Base-by-base conservation (phyloP, 2,888 invertebrate genomes). In the Ennomos erosarius region DNA sequence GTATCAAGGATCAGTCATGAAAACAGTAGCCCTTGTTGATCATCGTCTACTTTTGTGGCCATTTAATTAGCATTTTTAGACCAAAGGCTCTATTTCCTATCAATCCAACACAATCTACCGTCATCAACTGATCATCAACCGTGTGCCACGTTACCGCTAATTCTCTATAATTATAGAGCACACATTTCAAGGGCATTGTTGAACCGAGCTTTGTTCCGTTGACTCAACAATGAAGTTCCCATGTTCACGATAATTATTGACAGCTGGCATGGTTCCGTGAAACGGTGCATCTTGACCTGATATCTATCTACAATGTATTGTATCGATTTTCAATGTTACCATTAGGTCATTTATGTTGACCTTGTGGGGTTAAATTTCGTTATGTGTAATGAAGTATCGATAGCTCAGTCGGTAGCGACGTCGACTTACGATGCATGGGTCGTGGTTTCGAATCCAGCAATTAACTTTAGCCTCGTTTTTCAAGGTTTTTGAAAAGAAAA, bases 171-270 rank as follows among this genome's bases (percentile, higher is more conserved):
- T 69, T 67, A 42, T 37, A 26, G n/a, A 59, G 53, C 52, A 58
- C 54, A 63, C 65, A 66, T 54, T 71, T 63, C 73, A 76, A 75
- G 78, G 76, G 59, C 70, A 70, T 66, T 70, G 60, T 70, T 35
- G 70, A 53, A 60, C 9, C 35, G 8, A 48, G 26, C 48, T 48
- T 39, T 11, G 26, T 48, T 39, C 26, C 26, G 6, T 26, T 26
- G 26, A 26, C 1, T 1, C 49, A 42, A 16, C 26, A 8, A 10
- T 6, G 9, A 10, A 11, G 51, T 52, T 57, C 57, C 51, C 51
- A 56, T 56, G 40, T 37, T 35, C 42, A 8, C 3, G 16, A 49
- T 55, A 56, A 56, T 60, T 60, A 26, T 51, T 39, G 48, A 12
- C 60, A 60, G 51, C 55, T 56, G 51, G n/a, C 10, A 10, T 36